Evolutionary conservation across 2,113 vertebrate genomes (phyloP).

Genomic region (Salvelinus alpinus): DNA sequence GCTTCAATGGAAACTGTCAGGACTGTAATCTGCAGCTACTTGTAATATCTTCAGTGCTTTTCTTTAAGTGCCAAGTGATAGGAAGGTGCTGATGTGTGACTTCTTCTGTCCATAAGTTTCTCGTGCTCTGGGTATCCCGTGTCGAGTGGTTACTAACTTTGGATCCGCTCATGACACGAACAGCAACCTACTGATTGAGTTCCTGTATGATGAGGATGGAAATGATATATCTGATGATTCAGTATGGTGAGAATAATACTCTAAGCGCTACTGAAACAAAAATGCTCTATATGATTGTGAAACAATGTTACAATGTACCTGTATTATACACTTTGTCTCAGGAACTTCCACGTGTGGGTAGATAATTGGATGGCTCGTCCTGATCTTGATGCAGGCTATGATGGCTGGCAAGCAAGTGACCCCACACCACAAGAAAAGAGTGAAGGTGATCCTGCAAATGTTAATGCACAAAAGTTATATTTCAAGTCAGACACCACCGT

Average conservation of each 20-base stretch:
- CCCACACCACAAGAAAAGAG: slow-evolving; percentile 92
- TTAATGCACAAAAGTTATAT: not conserved
- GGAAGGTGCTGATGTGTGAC: slow-evolving; percentile 6
- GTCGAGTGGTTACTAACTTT: slow-evolving; percentile 87
- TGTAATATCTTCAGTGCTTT: slow-evolving; percentile 2
- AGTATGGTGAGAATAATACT: slow-evolving; percentile 78
- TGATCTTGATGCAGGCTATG: slow-evolving; percentile 73
- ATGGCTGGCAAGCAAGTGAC: slow-evolving; percentile 90
- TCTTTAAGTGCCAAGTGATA: slow-evolving; percentile 4
- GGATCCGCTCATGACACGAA: slow-evolving; percentile 85
- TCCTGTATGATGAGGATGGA: slow-evolving; percentile 63
- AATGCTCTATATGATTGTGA: not conserved
- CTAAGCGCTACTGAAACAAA: too few relatives aligned
- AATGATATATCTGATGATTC: slow-evolving; percentile 68
- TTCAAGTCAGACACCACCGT: too few relatives aligned
- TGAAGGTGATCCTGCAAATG: slow-evolving; percentile 73
- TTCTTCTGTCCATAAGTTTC: slow-evolving; percentile 71
- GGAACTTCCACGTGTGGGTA: slow-evolving; percentile 96
- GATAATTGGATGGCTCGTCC: slow-evolving; percentile 92
- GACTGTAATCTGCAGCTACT: not conserved
- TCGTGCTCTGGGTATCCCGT: slow-evolving; percentile 82
- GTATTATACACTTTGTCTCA: slow-evolving; percentile 40
- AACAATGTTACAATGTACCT: not conserved
- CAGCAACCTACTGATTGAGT: slow-evolving; percentile 85
- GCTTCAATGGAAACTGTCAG: not conserved